Evolutionary conservation across 2,113 vertebrate genomes (phyloP), one percentile per base, ranked within the genome.

Genomic region (Dendropsophus ebraccatus): DNA sequence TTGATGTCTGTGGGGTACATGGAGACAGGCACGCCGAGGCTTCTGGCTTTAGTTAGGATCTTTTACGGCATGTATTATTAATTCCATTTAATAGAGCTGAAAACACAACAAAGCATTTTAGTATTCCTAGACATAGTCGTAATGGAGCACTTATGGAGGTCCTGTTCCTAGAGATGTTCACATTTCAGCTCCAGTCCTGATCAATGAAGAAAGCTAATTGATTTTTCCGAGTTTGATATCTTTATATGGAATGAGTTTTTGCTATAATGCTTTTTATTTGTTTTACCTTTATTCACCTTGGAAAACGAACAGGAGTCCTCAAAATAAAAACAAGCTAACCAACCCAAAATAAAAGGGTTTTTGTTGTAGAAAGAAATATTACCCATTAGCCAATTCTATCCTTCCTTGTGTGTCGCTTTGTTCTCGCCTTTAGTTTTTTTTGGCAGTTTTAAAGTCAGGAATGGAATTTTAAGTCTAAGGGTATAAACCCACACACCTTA

Each of bases 11-110:
- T 58, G 84, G 84, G 84, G 84, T 45, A 72, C 77, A 56, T 58
- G 60, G 45, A 85, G 62, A 75, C 83, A 85, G 76, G 50, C 84
- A 58, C 62, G 79, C 58, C 21, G 19, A 72, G 75, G 62, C 76
- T 86, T 80, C 84, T 86, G 76, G 76, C 23, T 80, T 80, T 79
- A 86, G 79, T 86, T 86, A 86, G 75, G 75, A 72, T 47, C 62
- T 80, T 70, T 86, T 86, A 86, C 62, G 50, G 76, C 65, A 86
- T 86, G 76, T 80, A 86, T 80, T 86, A 86, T 86, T 86, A 86
- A 86, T 86, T 80, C 47, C 25, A 80, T 72, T 67, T 86, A 79
- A 86, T 80, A 80, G 62, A 52, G 84, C 65, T 47, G 54, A 37
- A 80, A 80, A 60, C 30, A 78, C 76, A 80, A 78, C 75, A 86